A percentile compares a stretch with the other conserved stretches of the same genome.
These are phyloP conservation scores for Blastobasis lacticolella DNA, from an alignment of 2,888 invertebrate species.

Conservation along the genomic window DNA sequence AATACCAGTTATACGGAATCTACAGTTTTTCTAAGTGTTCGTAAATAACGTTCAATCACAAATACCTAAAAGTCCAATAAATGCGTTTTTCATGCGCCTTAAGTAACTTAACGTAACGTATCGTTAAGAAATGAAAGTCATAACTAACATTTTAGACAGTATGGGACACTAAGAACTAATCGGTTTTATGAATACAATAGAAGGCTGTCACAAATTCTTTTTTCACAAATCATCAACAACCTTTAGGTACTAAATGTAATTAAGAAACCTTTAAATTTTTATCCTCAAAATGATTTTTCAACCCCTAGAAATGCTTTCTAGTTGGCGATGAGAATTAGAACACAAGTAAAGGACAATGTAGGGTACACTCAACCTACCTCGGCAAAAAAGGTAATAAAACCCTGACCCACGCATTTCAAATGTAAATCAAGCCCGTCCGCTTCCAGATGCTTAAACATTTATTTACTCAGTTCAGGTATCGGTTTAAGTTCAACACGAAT, in stretches of 20 bases:
- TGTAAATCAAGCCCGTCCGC: conserved; percentile 44
- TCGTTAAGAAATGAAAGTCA: no score
- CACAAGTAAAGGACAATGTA: no score
- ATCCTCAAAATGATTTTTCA: not conserved
- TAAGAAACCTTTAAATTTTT: not conserved
- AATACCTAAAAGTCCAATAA: no score
- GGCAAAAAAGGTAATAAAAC: conserved; percentile 44
- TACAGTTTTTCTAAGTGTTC: no score
- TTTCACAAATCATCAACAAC: not conserved
- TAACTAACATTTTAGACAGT: no score
- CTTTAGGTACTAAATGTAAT: not conserved
- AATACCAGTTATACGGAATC: no score
- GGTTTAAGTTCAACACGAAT: conserved; percentile 19
- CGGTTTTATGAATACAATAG: no score
- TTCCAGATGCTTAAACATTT: conserved; percentile 46
- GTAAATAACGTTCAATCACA: no score
- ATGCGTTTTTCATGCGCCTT: no score
- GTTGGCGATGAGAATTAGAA: not conserved
- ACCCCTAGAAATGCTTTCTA: not conserved
- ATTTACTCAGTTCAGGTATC: conserved; percentile 34
- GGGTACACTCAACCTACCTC: conserved; percentile 27
- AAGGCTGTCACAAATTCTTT: no score
- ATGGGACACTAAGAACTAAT: no score
- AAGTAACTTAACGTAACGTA: no score
- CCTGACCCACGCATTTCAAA: conserved; percentile 48